Evolutionary conservation across 2,888 invertebrate species (phyloP).

Genomic region (Schizotus pectinicornis): DNA sequence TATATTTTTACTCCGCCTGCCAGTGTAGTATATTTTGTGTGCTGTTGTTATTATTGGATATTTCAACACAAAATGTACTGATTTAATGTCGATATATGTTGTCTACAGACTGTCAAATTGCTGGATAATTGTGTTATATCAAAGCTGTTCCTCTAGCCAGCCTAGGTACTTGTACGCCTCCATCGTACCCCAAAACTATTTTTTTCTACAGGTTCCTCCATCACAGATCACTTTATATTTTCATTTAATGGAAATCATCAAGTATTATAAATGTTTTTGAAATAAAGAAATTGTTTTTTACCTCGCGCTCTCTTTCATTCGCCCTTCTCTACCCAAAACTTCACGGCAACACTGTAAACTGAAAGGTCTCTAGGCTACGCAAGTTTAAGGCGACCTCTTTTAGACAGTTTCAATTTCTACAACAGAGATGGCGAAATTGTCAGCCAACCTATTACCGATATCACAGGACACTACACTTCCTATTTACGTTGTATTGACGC

Average conservation of each 20-base stretch:
- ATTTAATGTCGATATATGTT: conserved; percentile 58
- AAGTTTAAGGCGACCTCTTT: no score
- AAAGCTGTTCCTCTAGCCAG: conserved; percentile 43
- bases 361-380: no score
- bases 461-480: no score
- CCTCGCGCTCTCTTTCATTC: neutral
- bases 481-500: no score
- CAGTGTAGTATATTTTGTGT: conserved; percentile 52
- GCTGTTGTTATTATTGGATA: conserved; percentile 48
- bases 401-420: no score
- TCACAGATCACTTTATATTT: conserved; percentile 50
- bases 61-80: conserved; percentile 49
- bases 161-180: conserved; percentile 36
- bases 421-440: no score
- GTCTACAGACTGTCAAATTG: conserved; percentile 51
- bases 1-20: conserved; percentile 52
- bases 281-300: conserved; percentile 60
- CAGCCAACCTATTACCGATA: no score
- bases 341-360: no score
- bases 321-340: neutral
- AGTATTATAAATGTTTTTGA: conserved; percentile 60
- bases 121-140: conserved; percentile 53
- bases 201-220: conserved; percentile 51
- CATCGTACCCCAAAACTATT: conserved; percentile 31
- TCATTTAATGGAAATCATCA: conserved; percentile 44